phyloP scores from a whole-genome alignment of 2,888 invertebrate species.

The Brachypalpus laphriformis region DNA sequence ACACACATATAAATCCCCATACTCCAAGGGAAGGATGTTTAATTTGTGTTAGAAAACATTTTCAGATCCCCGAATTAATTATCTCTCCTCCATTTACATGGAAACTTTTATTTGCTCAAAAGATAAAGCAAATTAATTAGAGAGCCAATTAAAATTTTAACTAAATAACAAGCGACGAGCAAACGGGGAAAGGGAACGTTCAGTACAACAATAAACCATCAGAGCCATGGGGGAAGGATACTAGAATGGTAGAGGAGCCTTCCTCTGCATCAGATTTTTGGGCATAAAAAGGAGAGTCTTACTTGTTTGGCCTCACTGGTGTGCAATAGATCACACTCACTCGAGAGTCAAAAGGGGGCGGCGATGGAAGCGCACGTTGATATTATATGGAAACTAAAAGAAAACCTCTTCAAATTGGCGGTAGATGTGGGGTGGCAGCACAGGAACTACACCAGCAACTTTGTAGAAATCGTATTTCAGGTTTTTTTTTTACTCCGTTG shows the following conservation, averaged over 20 bases:
- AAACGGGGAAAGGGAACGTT: slow-evolving; percentile 35
- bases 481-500: slow-evolving; percentile 22
- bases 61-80: slow-evolving; percentile 76
- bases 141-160: slow-evolving; percentile 78
- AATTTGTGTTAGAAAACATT: slow-evolving; percentile 74
- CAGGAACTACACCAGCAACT: slow-evolving; percentile 3
- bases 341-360: slow-evolving; percentile 23
- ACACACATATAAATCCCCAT: background rate
- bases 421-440: background rate
- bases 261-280: slow-evolving; percentile 43
- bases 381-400: slow-evolving; percentile 36
- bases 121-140: slow-evolving; percentile 78
- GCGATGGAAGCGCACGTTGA: slow-evolving; percentile 12
- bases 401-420: slow-evolving; percentile 20
- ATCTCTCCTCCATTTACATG: slow-evolving; percentile 77
- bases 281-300: slow-evolving; percentile 46
- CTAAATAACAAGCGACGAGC: slow-evolving; percentile 76
- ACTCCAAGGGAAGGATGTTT: slow-evolving; percentile 56
- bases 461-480: slow-evolving; percentile 54
- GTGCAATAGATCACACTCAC: slow-evolving; percentile 62
- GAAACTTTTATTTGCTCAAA: slow-evolving; percentile 77
- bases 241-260: slow-evolving; percentile 1
- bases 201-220: slow-evolving; percentile 67
- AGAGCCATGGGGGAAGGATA: slow-evolving; percentile 7
- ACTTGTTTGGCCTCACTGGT: slow-evolving; percentile 50